These are phyloP conservation scores for Tichodroma muraria DNA, from an alignment of 2,113 vertebrate species.

Conservation along the genomic window DNA sequence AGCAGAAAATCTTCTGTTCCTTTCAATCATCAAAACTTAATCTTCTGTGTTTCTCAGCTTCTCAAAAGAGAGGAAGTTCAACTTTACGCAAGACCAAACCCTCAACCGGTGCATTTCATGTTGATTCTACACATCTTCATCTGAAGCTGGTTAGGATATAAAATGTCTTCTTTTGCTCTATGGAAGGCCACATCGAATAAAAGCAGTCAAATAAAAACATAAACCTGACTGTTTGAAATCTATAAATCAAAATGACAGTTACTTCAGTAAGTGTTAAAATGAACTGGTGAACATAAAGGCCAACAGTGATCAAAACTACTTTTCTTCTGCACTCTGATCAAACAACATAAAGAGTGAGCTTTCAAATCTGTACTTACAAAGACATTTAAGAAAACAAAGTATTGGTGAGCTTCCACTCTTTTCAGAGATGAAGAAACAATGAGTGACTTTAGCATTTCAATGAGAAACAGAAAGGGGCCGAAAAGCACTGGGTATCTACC, in stretches of 20 bases:
- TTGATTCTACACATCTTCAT: not conserved
- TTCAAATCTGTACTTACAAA: not conserved
- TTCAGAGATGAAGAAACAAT: not conserved
- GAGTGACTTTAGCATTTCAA: not conserved
- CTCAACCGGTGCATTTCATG: not conserved
- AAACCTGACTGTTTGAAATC: not conserved
- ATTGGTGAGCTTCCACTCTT: not conserved
- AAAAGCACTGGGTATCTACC: not conserved
- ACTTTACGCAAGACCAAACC: not conserved
- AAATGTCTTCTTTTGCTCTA: not conserved
- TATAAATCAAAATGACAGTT: not conserved
- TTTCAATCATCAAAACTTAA: not conserved
- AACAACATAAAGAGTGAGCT: not conserved
- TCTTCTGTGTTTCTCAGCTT: not conserved
- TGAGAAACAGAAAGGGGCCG: not conserved
- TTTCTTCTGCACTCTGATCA: not conserved
- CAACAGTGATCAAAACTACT: not conserved
- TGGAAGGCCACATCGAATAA: not conserved
- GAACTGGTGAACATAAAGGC: not conserved
- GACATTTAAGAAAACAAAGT: not conserved
- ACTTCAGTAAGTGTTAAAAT: not conserved
- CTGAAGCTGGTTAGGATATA: not conserved
- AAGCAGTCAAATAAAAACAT: not conserved
- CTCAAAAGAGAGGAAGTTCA: not conserved
- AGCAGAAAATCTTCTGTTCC: not conserved